Evolutionary conservation across 2,888 invertebrate species (phyloP).

Genomic region (Homarus gammarus): DNA sequence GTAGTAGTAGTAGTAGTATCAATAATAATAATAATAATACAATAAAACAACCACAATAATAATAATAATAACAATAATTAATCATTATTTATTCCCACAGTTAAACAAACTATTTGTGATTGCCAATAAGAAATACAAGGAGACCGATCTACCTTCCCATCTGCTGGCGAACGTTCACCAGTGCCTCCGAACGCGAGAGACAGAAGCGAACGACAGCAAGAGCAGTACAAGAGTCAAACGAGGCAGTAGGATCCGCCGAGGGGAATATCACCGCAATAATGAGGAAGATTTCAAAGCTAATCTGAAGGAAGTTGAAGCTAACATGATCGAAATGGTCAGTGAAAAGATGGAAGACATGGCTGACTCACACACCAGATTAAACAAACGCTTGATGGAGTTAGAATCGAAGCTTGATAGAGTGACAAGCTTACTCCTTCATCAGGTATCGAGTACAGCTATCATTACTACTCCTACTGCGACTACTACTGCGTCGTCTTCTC

Average conservation of each 20-base stretch:
- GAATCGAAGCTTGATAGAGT: slow-evolving; percentile 41
- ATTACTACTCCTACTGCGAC: not conserved
- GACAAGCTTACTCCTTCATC: not conserved
- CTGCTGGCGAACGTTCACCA: slow-evolving; percentile 45
- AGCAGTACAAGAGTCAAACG: slow-evolving; percentile 8
- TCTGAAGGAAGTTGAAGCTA: slow-evolving; percentile 70
- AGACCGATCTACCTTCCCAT: slow-evolving; percentile 53
- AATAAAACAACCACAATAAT: no score
- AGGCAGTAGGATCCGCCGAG: slow-evolving; percentile 47
- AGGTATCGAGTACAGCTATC: not conserved
- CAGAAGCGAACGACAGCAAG: slow-evolving; percentile 32
- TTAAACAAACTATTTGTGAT: slow-evolving; percentile 79
- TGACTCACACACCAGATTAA: slow-evolving; percentile 14
- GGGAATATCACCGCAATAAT: slow-evolving; percentile 41
- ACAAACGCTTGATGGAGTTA: slow-evolving; percentile 18
- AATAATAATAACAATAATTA: no score
- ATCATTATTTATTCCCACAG: slow-evolving; percentile 64
- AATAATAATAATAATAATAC: no score
- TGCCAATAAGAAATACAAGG: slow-evolving; percentile 44
- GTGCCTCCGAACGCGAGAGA: slow-evolving; percentile 47
- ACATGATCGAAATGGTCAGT: slow-evolving; percentile 59
- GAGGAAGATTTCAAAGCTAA: slow-evolving; percentile 51
- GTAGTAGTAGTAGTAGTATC: slow-evolving; percentile 14
- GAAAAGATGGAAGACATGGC: slow-evolving; percentile 56
- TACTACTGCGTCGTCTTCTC: no score